Base-by-base conservation (phyloP, 1,140 invertebrate species). In the Phthorimaea operculella region DNA sequence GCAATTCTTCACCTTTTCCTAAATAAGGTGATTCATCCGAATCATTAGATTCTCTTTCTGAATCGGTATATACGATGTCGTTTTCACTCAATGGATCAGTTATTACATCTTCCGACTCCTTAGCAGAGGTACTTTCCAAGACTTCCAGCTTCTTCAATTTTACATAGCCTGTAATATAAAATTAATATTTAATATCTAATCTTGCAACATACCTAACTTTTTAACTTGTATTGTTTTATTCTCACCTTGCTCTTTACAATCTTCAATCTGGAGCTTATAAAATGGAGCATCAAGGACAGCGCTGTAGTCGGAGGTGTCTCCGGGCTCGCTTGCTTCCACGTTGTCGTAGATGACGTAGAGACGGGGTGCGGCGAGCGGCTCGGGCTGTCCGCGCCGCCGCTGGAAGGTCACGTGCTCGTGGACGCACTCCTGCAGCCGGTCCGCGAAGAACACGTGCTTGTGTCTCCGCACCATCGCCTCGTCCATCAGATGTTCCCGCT, bases 311-410 rank as follows among this genome's bases (percentile, higher is more conserved):
- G 86, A 83, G 5, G 82, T 80, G 60, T 91, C 87, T 49, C 89
- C 87, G 0, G 88, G 83, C 47, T 92, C 87, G 12, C 87, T 87
- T 1, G 93, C 88, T 61, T 94, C 91, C n/a, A 94, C 87, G 62
- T 93, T 94, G 57, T 94, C 91, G 64, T 93, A 91, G 2, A 92
- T 87, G 17, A 93, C 83, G 55, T 89, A 92, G 11, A 93, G 87
- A 16, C 91, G 84, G 9, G 90, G 86, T 0, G 89, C 83, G n/a
- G 89, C 86, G 9, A 94, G 66, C 0, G 90, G 87, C 75, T 92
- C 89, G 0, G 85, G 55, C 9, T 68, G 59, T 18, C 74, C 77
- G 33, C 57, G 49, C 1, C 54, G 53, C 42, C 66, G 67, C 54
- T 78, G 83, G 51, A 87, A 90, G 15, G 70, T 72, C 1, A 90